These are phyloP conservation scores for Heliconius charithonia DNA, from an alignment of 2,888 invertebrate species.

Conservation along the genomic window DNA sequence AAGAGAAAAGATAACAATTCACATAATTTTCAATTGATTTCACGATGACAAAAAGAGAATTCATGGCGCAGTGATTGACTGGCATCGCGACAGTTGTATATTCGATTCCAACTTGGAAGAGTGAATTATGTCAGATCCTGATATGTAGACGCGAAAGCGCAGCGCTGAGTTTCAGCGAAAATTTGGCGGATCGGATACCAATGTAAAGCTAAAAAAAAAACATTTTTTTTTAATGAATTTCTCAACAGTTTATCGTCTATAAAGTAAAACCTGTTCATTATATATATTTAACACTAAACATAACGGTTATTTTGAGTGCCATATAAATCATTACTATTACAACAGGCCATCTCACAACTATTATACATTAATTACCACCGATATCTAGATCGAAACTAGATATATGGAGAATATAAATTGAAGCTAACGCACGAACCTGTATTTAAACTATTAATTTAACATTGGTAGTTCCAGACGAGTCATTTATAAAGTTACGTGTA, in stretches of 20 bases:
- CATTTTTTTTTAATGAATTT: background rate
- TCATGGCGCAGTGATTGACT: background rate
- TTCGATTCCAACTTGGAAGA: background rate
- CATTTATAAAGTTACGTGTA: slow-evolving; percentile 24
- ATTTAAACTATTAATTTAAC: slow-evolving; percentile 48
- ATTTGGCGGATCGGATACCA: background rate
- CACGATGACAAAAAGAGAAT: too few relatives aligned
- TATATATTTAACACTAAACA: background rate
- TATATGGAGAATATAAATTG: slow-evolving; percentile 38
- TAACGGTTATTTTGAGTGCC: background rate
- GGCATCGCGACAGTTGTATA: background rate
- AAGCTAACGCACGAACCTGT: slow-evolving; percentile 36
- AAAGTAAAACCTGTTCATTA: background rate
- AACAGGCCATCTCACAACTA: slow-evolving; percentile 34
- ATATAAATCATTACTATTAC: slow-evolving; percentile 27
- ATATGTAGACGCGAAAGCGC: background rate
- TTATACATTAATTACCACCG: slow-evolving; percentile 33
- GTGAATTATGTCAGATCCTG: background rate
- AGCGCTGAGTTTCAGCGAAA: background rate
- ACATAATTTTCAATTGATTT: too few relatives aligned
- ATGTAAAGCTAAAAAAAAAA: background rate
- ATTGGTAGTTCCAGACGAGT: slow-evolving; percentile 36
- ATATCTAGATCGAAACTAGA: slow-evolving; percentile 39
- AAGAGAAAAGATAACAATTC: too few relatives aligned
- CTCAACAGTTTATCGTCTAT: too few relatives aligned